Evolutionary conservation across 1,140 invertebrate genomes (phyloP), one percentile per base, ranked within the genome.

Genomic region (Caenorhabditis remanei): DNA sequence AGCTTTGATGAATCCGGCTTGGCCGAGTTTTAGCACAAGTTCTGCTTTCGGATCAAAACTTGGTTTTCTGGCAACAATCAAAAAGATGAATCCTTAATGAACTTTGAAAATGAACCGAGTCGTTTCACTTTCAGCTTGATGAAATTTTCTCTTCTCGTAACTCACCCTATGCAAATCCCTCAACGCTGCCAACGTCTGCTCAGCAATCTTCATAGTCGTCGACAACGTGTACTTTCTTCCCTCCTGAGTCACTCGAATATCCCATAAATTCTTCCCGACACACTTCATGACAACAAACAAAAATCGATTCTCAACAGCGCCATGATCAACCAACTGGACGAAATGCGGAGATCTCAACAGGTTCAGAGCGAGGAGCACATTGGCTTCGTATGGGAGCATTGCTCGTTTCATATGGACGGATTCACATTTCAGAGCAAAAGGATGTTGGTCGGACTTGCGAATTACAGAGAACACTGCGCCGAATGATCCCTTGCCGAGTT

Each of bases 241-340:
- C 13, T n/a, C 8, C 24, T 43, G 86, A 21, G 86, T 46, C 48
- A 21, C 6, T 16, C 86, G 21, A 43, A 87, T n/a, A 67, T 87
- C 86, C 86, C 86, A 87, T 41, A 87, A 53, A 53, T 87, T 87
- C 63, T 53, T 87, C 16, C 86, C 86, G 21, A 87, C 67, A 7
- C 86, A 53, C 16, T 75, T 83, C 75, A 87, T 87, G 5, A 87
- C 61, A 32, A 87, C 40, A 53, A 58, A 87, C 13, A 53, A 2
- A 75, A 87, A 87, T 19, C 86, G 86, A 53, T 84, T 41, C 40
- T 21, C 9, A 19, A 87, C 61, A 11, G 50, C 58, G 16, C 83
- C 86, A 6, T 75, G 86, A 40, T 84, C 86, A 24, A 85, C 46
- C 32, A 87, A 24, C 24, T 53, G 50, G 41, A 53, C 21, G n/a